Evolutionary conservation across 2,113 vertebrate genomes (phyloP).

Genomic region (Solea senegalensis): DNA sequence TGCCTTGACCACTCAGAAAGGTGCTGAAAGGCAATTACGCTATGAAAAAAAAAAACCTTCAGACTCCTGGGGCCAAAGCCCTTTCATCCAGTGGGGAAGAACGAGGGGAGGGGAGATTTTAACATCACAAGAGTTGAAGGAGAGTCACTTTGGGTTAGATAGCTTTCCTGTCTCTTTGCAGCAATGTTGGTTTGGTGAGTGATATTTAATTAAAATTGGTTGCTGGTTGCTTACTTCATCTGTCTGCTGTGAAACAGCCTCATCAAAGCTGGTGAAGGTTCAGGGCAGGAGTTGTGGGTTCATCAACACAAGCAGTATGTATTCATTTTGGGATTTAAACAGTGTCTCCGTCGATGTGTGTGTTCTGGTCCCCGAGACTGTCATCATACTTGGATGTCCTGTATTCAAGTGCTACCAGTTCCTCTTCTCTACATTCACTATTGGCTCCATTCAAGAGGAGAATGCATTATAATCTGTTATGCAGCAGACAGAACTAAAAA

Average conservation of each 20-base stretch:
- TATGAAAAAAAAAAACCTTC: conserved; percentile 76
- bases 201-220: not conserved
- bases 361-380: not conserved
- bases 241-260: not conserved
- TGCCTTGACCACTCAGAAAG: conserved; percentile 76
- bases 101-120: conserved; percentile 18
- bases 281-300: too few species aligned
- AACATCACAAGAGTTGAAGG: conserved; percentile 32
- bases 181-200: not conserved
- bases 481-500: conserved; percentile 31
- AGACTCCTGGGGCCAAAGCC: conserved; percentile 68
- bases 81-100: conserved; percentile 60
- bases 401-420: conserved; percentile 9
- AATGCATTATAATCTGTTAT: conserved; percentile 50
- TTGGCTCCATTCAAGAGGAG: conserved; percentile 27
- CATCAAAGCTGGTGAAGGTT: too few species aligned
- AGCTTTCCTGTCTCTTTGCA: not conserved
- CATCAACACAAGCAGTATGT: too few species aligned
- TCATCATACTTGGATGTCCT: conserved; percentile 13
- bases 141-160: conserved; percentile 29
- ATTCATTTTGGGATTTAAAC: not conserved
- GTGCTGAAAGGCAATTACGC: conserved; percentile 82
- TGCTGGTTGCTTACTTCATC: not conserved
- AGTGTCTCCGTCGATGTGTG: not conserved
- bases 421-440: conserved; percentile 7